Evolutionary conservation across 1,140 invertebrate genomes (phyloP).

Genomic region (Hypothenemus hampei): DNA sequence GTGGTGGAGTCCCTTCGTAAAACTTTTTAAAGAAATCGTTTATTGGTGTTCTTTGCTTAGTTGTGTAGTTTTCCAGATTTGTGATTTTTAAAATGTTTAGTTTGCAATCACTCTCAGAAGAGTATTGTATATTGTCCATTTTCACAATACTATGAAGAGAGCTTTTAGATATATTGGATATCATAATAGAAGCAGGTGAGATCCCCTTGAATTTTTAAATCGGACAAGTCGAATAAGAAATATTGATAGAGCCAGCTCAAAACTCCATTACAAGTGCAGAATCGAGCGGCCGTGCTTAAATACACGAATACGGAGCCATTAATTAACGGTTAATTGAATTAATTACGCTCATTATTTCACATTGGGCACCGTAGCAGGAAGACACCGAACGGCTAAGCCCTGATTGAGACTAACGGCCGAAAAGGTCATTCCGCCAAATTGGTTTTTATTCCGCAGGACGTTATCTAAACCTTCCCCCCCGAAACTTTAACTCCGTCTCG

Average conservation of each 20-base stretch:
- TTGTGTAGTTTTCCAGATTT: no score
- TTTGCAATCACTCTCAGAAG: no score
- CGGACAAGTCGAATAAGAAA: slow-evolving; percentile 38
- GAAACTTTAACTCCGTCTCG: slow-evolving; percentile 28
- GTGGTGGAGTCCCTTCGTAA: no score
- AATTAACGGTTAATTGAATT: slow-evolving; percentile 52
- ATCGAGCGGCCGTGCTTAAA: slow-evolving; percentile 43
- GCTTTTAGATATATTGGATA: no score
- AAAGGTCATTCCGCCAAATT: slow-evolving; percentile 41
- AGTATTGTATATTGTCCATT: no score
- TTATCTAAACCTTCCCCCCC: slow-evolving; percentile 35
- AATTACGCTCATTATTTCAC: slow-evolving; percentile 49
- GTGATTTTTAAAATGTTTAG: no score
- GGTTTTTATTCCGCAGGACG: slow-evolving; percentile 39
- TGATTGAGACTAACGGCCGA: slow-evolving; percentile 42
- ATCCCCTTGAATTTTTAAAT: no score
- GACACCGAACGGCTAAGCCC: slow-evolving; percentile 37
- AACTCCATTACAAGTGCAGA: slow-evolving; percentile 45
- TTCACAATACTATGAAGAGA: no score
- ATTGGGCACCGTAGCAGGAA: slow-evolving; percentile 42
- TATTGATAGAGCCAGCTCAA: slow-evolving; percentile 48
- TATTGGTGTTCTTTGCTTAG: no score
- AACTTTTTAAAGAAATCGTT: no score
- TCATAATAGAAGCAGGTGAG: no score
- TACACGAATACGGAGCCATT: slow-evolving; percentile 46